These are phyloP conservation scores for Poeciliopsis turneri DNA, from an alignment of 2,797 vertebrate species.

Conservation along the genomic window DNA sequence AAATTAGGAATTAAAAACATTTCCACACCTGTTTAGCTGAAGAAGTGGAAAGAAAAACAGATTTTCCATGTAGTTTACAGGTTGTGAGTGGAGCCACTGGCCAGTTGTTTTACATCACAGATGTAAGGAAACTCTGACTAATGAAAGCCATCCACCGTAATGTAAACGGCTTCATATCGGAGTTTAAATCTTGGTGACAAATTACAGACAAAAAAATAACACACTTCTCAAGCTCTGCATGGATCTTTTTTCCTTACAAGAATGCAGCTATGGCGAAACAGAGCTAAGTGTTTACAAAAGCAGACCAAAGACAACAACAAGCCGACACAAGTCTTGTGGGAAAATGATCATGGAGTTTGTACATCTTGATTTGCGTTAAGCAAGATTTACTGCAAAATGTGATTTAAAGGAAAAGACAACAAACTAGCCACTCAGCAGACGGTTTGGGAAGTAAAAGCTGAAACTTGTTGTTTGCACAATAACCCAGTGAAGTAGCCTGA, in stretches of 20 bases:
- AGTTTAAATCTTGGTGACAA: slow-evolving; percentile 57
- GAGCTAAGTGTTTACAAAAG: slow-evolving; percentile 53
- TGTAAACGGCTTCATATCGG: slow-evolving; percentile 49
- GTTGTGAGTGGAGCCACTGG: slow-evolving; percentile 3
- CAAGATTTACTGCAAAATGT: slow-evolving; percentile 17
- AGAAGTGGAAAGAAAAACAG: background rate
- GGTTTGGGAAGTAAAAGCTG: slow-evolving; percentile 1
- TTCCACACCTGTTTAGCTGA: background rate
- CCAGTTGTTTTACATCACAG: slow-evolving; percentile 26
- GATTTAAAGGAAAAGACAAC: background rate
- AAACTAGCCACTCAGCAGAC: background rate
- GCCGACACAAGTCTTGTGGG: slow-evolving; percentile 20
- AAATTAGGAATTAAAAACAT: background rate
- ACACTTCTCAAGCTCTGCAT: slow-evolving; percentile 22
- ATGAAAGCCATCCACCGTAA: slow-evolving; percentile 42
- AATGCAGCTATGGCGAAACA: slow-evolving; percentile 39
- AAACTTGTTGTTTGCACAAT: background rate
- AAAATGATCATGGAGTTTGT: slow-evolving; percentile 22
- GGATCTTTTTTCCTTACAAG: slow-evolving; percentile 25
- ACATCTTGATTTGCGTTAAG: slow-evolving; percentile 10
- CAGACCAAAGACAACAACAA: slow-evolving; percentile 48
- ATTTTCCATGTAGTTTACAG: slow-evolving; percentile 12
- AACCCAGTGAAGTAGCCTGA: background rate
- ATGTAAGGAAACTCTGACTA: slow-evolving; percentile 33
- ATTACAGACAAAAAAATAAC: slow-evolving; percentile 54